These are phyloP conservation scores for Whitmania pigra DNA, from an alignment of 1,140 invertebrate genomes.

Conservation along the genomic window DNA sequence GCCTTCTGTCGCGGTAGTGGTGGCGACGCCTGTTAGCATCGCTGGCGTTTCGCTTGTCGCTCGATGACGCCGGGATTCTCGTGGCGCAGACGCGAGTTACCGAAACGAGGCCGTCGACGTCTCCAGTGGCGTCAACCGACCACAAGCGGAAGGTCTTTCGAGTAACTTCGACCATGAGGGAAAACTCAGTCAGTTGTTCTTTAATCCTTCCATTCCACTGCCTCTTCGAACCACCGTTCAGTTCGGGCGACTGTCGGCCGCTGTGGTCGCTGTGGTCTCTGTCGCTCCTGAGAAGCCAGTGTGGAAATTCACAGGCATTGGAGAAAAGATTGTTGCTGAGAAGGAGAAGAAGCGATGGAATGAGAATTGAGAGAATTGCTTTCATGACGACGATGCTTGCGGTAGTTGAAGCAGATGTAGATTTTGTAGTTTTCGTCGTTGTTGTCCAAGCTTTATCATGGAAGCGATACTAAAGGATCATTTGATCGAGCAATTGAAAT, in stretches of 20 bases:
- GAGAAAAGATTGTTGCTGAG: too few relatives aligned
- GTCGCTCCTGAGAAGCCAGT: too few relatives aligned
- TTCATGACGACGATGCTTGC: background rate
- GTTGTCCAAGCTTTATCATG: background rate
- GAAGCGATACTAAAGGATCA: too few relatives aligned
- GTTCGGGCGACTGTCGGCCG: background rate
- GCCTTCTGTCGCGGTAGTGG: background rate
- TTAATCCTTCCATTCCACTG: background rate
- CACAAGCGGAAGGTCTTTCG: background rate
- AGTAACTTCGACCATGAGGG: background rate
- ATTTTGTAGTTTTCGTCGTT: background rate
- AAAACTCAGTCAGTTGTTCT: background rate
- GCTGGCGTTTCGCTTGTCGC: background rate
- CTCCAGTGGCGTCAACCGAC: background rate
- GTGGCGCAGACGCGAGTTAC: slow-evolving; percentile 5
- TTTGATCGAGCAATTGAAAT: too few relatives aligned
- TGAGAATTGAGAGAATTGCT: background rate
- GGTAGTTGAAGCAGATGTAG: background rate
- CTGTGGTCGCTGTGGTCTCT: background rate
- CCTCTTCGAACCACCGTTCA: background rate
- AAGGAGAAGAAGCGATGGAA: background rate
- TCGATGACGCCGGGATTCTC: background rate
- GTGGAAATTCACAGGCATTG: too few relatives aligned
- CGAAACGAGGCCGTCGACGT: background rate
- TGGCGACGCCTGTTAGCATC: background rate